Conservation (phyloP, 2,113 vertebrate species). For the Nyctereutes procyonoides region DNA sequence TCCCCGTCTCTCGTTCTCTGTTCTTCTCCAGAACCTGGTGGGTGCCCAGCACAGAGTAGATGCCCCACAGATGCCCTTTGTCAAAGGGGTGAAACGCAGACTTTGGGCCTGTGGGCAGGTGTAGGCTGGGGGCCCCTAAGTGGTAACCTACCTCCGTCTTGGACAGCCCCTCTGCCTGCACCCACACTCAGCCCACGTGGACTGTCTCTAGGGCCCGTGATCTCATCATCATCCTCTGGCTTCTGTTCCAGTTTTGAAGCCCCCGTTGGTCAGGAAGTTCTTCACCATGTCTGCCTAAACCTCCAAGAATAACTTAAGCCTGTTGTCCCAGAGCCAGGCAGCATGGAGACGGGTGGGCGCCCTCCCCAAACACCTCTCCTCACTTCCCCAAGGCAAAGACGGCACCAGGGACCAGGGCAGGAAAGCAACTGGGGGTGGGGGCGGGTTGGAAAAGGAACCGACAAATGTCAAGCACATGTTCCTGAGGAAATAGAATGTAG, state of each 20-base stretch:
- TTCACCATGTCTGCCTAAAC: neutral
- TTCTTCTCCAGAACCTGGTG: neutral
- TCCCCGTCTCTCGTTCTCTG: neutral
- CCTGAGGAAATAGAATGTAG: neutral
- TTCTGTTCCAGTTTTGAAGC: neutral
- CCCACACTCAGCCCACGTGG: neutral
- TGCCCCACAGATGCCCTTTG: neutral
- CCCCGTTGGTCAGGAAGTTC: neutral
- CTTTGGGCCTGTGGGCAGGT: neutral
- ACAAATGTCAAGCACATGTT: constrained; percentile 26
- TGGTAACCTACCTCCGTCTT: neutral
- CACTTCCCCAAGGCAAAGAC: neutral
- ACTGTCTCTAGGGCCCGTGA: neutral
- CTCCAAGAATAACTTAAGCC: neutral
- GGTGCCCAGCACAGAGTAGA: neutral
- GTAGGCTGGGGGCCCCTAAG: neutral
- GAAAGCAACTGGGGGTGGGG: neutral
- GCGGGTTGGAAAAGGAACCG: neutral
- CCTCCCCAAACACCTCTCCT: neutral
- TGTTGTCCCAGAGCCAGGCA: neutral
- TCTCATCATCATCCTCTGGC: neutral
- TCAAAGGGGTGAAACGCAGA: neutral
- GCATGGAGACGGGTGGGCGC: neutral
- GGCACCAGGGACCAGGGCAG: neutral
- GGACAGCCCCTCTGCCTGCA: neutral